Percentiles rank a stretch among this genome's conserved stretches.
Conservation (phyloP, 2,113 vertebrate species). For the Onychostoma macrolepis region DNA sequence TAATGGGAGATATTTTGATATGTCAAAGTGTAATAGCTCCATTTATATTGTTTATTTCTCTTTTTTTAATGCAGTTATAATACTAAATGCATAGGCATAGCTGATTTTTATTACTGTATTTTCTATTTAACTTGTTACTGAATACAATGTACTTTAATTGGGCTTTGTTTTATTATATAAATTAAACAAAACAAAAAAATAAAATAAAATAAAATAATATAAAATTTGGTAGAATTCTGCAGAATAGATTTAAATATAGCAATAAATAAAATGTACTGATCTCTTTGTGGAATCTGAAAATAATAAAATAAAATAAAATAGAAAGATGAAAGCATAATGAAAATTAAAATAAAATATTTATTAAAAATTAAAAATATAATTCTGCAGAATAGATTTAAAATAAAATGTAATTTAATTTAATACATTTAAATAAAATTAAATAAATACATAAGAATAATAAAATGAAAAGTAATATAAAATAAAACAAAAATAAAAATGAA, state of each 20-base stretch:
- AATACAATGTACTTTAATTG: background rate
- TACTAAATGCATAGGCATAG: background rate
- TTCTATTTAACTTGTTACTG: background rate
- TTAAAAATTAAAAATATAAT: background rate
- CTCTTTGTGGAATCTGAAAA: background rate
- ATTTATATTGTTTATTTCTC: background rate
- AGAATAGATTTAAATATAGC: background rate
- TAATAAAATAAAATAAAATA: background rate
- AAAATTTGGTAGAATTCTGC: background rate
- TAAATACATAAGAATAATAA: background rate
- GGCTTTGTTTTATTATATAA: background rate
- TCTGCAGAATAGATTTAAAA: background rate
- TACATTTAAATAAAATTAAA: background rate
- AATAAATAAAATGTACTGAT: background rate
- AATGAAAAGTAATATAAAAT: too few relatives aligned
- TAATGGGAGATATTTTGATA: background rate
- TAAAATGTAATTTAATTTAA: background rate
- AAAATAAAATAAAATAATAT: background rate
- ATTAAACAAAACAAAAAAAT: background rate
- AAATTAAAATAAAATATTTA: background rate
- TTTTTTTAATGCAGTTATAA: background rate
- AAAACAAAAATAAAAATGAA: background rate
- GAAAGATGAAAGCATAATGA: too few relatives aligned
- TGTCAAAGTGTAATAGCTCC: background rate
- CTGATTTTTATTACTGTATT: background rate